These are phyloP conservation scores for Eutrigla gurnardus DNA, from an alignment of 2,797 vertebrate species.

Conservation along the genomic window DNA sequence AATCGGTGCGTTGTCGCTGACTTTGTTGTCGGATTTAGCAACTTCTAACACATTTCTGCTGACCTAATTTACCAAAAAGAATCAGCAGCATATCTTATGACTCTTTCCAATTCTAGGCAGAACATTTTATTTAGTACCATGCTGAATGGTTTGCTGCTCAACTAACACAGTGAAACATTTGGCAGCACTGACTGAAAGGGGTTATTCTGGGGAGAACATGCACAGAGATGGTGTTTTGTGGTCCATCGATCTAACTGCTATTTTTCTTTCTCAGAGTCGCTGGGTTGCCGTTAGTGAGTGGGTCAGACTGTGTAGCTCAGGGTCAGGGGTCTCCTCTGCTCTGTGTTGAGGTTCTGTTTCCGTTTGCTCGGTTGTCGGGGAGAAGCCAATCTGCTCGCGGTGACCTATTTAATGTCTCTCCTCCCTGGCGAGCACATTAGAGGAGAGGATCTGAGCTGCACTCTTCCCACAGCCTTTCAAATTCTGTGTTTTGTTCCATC, in stretches of 20 bases:
- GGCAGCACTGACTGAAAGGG: not conserved
- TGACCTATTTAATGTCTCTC: slow-evolving; percentile 83
- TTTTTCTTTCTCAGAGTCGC: slow-evolving; percentile 9
- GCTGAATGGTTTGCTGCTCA: not conserved
- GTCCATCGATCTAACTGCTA: not conserved
- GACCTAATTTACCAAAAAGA: not conserved
- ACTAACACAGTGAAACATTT: not conserved
- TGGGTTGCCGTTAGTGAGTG: slow-evolving; percentile 8
- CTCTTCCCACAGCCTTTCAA: slow-evolving; percentile 56
- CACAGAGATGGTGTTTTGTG: slow-evolving; percentile 4
- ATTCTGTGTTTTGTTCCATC: slow-evolving; percentile 46
- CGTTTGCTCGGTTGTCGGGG: slow-evolving; percentile 69
- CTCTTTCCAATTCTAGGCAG: not conserved
- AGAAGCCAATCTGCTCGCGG: slow-evolving; percentile 73
- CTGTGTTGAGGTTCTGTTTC: slow-evolving; percentile 49
- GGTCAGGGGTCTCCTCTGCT: slow-evolving; percentile 47
- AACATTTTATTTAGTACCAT: not conserved
- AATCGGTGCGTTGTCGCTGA: slow-evolving; percentile 18
- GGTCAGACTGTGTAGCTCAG: slow-evolving; percentile 26
- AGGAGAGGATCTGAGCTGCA: slow-evolving; percentile 41
- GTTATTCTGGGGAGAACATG: not conserved
- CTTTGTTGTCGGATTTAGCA: slow-evolving; percentile 7
- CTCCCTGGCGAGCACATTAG: slow-evolving; percentile 41
- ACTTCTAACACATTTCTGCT: slow-evolving; percentile 8
- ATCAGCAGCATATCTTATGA: not conserved